These are phyloP conservation scores for Zelostemma sp. DNA, from an alignment of 1,140 invertebrate species.

Conservation along the genomic window DNA sequence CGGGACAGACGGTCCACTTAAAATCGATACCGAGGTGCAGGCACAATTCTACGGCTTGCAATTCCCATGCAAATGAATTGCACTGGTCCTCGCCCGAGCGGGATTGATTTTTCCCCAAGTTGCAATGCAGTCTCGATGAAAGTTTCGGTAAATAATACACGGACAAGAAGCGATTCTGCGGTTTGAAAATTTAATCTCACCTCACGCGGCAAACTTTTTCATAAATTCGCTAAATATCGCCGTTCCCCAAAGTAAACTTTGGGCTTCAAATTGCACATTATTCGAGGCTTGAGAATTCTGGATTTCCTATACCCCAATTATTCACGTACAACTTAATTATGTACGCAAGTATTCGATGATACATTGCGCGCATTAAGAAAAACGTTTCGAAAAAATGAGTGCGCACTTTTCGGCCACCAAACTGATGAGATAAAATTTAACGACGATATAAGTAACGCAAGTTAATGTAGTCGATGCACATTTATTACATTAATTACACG, in stretches of 20 bases:
- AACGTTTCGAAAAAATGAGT: not conserved
- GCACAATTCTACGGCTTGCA: constrained; percentile 58
- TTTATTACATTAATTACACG: constrained; percentile 1
- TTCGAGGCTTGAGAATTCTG: no score
- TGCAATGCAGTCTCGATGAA: constrained; percentile 1
- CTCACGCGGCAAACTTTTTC: no score
- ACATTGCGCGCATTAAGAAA: not conserved
- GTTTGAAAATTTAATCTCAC: constrained; percentile 2
- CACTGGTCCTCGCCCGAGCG: constrained; percentile 43
- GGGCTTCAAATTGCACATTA: no score
- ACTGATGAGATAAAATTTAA: constrained; percentile 2
- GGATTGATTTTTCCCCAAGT: constrained; percentile 64
- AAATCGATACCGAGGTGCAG: constrained; percentile 68
- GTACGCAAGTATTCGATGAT: no score
- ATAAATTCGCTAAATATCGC: no score
- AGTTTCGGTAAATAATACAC: constrained; percentile 1
- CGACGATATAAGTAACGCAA: constrained; percentile 3
- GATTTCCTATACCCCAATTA: no score
- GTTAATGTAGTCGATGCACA: not conserved
- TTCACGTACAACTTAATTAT: no score
- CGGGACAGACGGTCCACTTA: constrained; percentile 67
- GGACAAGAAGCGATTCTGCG: not conserved
- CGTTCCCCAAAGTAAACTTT: no score
- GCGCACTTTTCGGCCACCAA: not conserved
- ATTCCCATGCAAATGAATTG: constrained; percentile 70